Percentiles rank a stretch among this genome's conserved stretches.
Evolutionary conservation across 2,888 invertebrate species (phyloP).

Genomic region (Spilosoma lubricipeda): DNA sequence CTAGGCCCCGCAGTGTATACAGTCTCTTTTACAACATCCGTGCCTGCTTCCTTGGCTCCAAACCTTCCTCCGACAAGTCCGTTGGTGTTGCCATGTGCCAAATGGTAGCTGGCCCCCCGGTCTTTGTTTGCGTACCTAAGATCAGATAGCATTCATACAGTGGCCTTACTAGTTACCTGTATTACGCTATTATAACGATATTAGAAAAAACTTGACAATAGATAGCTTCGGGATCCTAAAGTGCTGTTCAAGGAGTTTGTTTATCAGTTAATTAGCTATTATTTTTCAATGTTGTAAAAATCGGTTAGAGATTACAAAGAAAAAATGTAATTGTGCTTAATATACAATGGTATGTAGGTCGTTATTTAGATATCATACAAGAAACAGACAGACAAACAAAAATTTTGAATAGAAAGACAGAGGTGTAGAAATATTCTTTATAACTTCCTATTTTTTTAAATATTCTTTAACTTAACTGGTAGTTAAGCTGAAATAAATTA

Average conservation of each 20-base stretch:
- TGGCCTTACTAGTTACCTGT: slow-evolving; percentile 34
- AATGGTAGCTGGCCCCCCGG: slow-evolving; percentile 90
- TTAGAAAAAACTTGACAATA: slow-evolving; percentile 40
- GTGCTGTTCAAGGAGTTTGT: slow-evolving; percentile 18
- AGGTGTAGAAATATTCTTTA: too few relatives aligned
- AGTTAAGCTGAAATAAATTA: too few relatives aligned
- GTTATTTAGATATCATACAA: too few relatives aligned
- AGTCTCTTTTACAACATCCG: slow-evolving; percentile 89
- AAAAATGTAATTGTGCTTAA: too few relatives aligned
- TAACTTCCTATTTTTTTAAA: too few relatives aligned
- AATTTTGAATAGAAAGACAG: too few relatives aligned
- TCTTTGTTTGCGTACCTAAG: slow-evolving; percentile 88
- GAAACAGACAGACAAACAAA: too few relatives aligned
- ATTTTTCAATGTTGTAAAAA: not conserved
- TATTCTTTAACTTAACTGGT: not conserved
- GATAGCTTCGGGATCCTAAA: slow-evolving; percentile 32
- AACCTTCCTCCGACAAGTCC: slow-evolving; percentile 90
- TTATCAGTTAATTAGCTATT: not conserved
- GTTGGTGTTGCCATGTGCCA: slow-evolving; percentile 88
- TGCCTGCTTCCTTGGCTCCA: slow-evolving; percentile 90
- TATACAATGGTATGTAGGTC: too few relatives aligned
- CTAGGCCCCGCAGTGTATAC: slow-evolving; percentile 92
- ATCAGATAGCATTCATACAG: slow-evolving; percentile 48
- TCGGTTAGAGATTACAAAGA: not conserved
- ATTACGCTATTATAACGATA: slow-evolving; percentile 26